Evolutionary conservation across 2,888 invertebrate species (phyloP).

Genomic region (Mystacides longicornis): DNA sequence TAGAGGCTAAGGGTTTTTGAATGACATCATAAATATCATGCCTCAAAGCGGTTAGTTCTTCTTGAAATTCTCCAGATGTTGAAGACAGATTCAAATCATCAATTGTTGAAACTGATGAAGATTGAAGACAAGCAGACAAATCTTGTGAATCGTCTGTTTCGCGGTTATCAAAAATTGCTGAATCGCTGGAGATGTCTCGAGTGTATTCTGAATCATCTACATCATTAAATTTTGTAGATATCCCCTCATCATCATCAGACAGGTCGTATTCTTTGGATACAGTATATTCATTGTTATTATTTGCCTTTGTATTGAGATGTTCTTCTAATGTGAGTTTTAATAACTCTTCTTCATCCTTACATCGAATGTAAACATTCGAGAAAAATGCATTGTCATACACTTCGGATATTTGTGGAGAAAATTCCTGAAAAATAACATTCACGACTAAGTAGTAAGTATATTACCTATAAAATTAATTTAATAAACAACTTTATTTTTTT

Average conservation of each 20-base stretch:
- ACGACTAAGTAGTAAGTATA: neutral
- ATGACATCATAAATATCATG: conserved; percentile 47
- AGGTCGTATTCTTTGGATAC: neutral
- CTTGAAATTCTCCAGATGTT: conserved; percentile 35
- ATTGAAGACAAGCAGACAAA: neutral
- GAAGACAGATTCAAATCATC: neutral
- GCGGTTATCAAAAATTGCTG: neutral
- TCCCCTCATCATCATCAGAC: neutral
- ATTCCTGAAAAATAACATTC: conserved; percentile 36
- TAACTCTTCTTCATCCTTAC: conserved; percentile 9
- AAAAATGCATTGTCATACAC: conserved; percentile 33
- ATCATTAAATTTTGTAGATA: neutral
- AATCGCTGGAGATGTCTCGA: neutral
- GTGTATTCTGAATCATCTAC: neutral
- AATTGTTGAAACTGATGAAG: neutral
- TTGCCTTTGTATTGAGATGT: neutral
- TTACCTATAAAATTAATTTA: too few relatives aligned
- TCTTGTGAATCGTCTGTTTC: neutral
- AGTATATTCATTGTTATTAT: conserved; percentile 6
- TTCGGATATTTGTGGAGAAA: conserved; percentile 43
- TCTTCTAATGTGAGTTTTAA: neutral
- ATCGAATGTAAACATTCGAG: conserved; percentile 37
- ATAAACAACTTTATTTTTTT: too few relatives aligned
- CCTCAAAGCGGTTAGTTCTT: conserved; percentile 43
- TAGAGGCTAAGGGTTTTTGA: conserved; percentile 45